phyloP scores from a whole-genome alignment of 2,113 vertebrate species.

The Muntiacus reevesi region DNA sequence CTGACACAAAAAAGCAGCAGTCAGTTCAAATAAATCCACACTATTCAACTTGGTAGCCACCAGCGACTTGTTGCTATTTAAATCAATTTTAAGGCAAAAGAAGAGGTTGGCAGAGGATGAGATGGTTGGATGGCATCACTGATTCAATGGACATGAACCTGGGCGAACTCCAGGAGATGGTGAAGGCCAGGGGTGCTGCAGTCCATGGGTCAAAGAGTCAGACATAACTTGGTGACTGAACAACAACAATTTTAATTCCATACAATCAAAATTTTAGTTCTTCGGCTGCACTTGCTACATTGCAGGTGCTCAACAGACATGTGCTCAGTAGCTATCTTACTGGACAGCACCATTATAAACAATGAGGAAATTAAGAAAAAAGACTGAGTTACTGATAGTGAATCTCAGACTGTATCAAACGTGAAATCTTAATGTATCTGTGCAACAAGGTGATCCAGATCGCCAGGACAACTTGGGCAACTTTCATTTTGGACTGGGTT shows the following conservation, averaged over 20 bases:
- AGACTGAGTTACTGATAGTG: not conserved
- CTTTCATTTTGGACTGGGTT: not conserved
- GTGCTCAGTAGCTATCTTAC: not conserved
- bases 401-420: not conserved
- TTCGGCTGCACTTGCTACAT: not conserved
- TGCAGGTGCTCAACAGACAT: not conserved
- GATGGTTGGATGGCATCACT: not conserved
- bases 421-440: not conserved
- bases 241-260: not conserved
- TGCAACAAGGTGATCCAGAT: not conserved
- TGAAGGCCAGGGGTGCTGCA: not conserved
- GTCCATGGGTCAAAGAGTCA: not conserved
- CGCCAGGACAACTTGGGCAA: not conserved
- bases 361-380: not conserved
- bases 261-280: slow-evolving; percentile 2
- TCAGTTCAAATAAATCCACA: not conserved
- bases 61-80: not conserved
- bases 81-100: not conserved
- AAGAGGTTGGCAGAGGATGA: not conserved
- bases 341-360: not conserved
- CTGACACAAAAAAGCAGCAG: not conserved
- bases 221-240: not conserved
- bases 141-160: not conserved
- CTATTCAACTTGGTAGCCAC: not conserved
- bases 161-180: not conserved